Evolutionary conservation across 2,113 vertebrate species (phyloP).

Genomic region (Passer domesticus): DNA sequence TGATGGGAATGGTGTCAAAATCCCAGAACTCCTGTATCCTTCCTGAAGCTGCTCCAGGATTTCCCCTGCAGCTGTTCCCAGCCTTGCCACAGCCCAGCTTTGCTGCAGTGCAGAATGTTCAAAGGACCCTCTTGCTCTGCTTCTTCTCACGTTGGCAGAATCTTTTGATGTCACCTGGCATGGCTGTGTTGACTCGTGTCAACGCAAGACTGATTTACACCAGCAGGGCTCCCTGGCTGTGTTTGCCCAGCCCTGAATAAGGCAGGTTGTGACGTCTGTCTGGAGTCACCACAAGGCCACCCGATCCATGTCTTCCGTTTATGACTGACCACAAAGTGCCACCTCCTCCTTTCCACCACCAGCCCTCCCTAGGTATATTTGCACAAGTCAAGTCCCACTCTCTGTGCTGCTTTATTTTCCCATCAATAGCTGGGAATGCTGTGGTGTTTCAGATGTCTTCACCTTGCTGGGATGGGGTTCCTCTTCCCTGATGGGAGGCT

Average conservation of each 20-base stretch:
- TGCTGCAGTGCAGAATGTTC: background rate
- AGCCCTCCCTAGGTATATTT: conserved; percentile 27
- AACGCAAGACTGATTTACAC: background rate
- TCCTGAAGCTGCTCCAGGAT: background rate
- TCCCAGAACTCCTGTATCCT: background rate
- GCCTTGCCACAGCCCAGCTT: background rate
- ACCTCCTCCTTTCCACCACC: background rate
- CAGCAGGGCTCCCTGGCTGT: background rate
- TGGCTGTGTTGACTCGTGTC: background rate
- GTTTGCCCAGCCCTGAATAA: background rate
- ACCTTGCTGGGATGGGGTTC: accelerated
- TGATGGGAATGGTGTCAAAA: background rate
- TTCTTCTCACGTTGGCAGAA: background rate
- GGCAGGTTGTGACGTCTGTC: background rate
- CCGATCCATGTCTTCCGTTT: background rate
- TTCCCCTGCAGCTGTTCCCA: background rate
- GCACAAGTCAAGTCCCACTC: background rate
- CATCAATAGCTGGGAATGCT: background rate
- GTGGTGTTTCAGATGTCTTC: background rate
- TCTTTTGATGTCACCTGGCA: background rate
- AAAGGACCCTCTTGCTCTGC: background rate
- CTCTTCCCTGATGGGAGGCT: background rate
- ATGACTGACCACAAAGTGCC: background rate
- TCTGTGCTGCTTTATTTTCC: background rate
- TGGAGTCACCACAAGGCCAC: background rate